Evolutionary conservation across 2,113 vertebrate genomes (phyloP), one percentile per base, ranked within the genome.

Genomic region (Myotis yumanensis): DNA sequence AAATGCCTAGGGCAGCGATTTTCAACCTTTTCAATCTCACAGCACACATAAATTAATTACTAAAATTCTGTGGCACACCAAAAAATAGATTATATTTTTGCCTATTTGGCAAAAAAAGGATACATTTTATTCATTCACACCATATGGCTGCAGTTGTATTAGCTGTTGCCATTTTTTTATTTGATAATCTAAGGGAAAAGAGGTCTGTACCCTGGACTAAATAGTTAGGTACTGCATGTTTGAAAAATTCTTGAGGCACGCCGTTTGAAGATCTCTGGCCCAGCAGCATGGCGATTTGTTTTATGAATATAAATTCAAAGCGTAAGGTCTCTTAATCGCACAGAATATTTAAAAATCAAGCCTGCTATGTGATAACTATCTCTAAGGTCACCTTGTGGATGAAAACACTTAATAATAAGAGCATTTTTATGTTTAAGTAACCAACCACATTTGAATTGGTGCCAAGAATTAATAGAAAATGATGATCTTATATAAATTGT

Each of bases 391-490:
- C 22, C 28, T 73, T 79, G 7, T n/a, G 83, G 37, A 52, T n/a
- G 23, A 85, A 90, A 86, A 46, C 0, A 82, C 11, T 86, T 91
- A 62, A 75, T 73, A 95, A 62, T 62, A 28, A 54, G 51, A 66
- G 2, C 30, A 66, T 18, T 69, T 92, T 62, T 75, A 94, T 69
- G 2, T 79, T 94, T 87, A 89, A 91, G 32, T 90, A 75, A 85
- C 48, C 79, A 57, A 59, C 6, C 20, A 77, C 30, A 84, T 48
- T 84, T 87, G 86, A 89, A 91, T 20, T n/a, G 25, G 8, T 85
- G 37, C 64, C 64, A 93, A 80, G 10, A 35, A 22, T 94, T 91
- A 89, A 89, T 28, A 96, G 77, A 76, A 76, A 86, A 80, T 73
- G 8, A 68, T 73, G n/a, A 66, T 84, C 43, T 76, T 91, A 87